A percentile compares a stretch with the other conserved stretches of the same genome.
phyloP scores from a whole-genome alignment of 2,113 vertebrate species.

The Cyanistes caeruleus region DNA sequence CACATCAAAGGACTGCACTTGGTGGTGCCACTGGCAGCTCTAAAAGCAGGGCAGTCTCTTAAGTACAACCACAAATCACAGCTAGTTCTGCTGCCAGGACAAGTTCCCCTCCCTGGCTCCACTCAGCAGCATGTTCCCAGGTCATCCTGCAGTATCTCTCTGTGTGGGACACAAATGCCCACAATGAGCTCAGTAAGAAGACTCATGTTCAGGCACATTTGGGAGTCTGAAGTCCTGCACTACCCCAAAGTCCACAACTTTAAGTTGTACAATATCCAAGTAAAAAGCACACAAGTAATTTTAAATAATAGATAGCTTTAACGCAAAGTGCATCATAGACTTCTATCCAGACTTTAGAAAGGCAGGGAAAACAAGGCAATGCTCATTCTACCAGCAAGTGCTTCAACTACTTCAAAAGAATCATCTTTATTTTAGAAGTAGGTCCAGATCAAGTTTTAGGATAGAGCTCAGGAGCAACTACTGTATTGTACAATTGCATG shows the following conservation, averaged over 20 bases:
- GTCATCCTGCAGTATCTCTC: not conserved
- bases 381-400: not conserved
- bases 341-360: not conserved
- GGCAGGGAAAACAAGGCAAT: not conserved
- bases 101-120: not conserved
- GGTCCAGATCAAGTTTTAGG: not conserved
- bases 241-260: not conserved
- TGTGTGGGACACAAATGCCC: not conserved
- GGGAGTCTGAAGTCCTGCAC: not conserved
- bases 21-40: not conserved
- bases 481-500: not conserved
- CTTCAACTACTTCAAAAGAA: not conserved
- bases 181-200: not conserved
- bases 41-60: not conserved
- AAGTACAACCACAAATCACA: not conserved
- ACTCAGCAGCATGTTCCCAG: fast-evolving
- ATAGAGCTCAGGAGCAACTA: not conserved
- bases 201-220: not conserved
- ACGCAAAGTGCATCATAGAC: not conserved
- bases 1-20: not conserved
- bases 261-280: not conserved
- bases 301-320: not conserved
- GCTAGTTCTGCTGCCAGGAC: not conserved
- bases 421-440: not conserved
- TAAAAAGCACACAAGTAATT: not conserved